Base-by-base conservation (phyloP, 1,140 invertebrate genomes). In the Pseudomyrmex dendroicus region DNA sequence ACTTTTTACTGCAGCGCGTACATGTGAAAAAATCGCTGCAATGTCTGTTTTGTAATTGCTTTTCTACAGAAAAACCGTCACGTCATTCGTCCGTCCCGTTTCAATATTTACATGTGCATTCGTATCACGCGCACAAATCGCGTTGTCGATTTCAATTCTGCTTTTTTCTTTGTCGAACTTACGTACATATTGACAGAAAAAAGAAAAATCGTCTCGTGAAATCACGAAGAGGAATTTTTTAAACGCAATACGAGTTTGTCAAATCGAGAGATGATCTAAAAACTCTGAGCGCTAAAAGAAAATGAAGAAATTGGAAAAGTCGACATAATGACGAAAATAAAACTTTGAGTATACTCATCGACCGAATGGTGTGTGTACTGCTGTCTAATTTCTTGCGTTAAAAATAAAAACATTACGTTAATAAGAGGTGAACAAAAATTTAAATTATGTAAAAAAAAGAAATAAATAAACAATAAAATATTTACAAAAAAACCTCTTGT, bases 61-160 rank as follows among this genome's bases (percentile, higher is more conserved):
- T 78, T 78, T 78, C 74, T 78, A 78, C 63, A 78, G 64, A 78
- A 57, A 78, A 68, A 78, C 63, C 35, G 74, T 68, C 64, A 78
- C 20, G 74, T 78, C 74, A 78, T 57, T 62, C 48, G 48, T 15
- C 50, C 25, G 48, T 68, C 44, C 35, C 17, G 52, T 78, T 78
- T 78, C 74, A 78, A 78, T 78, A 78, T 78, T 78, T 78, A 78
- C 74, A 78, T 78, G 63, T 12, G 15, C 20, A 35, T 35, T 78
- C n/a, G 63, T 68, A 68, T 68, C 50, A 64, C 17, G 63, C 74
- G 74, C 35, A 57, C 74, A 78, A 78, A 78, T 78, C 74, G 73
- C 73, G 61, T 78, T 68, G 64, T 78, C 74, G 52, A 78, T 78
- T 78, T 57, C 64, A 50, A 78, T 78, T 78, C 56, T 68, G 73